Evolutionary conservation across 2,888 invertebrate species (phyloP).

Genomic region (Melinaea menophilus): DNA sequence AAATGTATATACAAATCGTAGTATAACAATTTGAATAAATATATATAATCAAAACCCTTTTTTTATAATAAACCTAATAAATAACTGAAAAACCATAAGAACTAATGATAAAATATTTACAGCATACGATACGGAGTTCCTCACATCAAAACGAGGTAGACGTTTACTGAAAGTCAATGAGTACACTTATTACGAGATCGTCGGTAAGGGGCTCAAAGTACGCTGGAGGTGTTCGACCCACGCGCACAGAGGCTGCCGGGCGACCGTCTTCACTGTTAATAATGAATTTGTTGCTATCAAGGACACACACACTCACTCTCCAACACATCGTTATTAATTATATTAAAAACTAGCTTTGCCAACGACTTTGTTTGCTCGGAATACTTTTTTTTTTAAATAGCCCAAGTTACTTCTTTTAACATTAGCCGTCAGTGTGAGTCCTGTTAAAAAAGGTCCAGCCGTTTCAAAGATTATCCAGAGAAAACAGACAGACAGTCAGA

Average conservation of each 20-base stretch:
- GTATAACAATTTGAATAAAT: too few relatives aligned
- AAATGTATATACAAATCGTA: too few relatives aligned
- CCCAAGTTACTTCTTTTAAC: too few relatives aligned
- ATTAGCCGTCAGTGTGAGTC: too few relatives aligned
- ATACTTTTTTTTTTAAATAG: too few relatives aligned
- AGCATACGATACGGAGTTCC: slow-evolving; percentile 28
- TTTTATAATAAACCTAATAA: slow-evolving; percentile 30
- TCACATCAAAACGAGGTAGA: slow-evolving; percentile 33
- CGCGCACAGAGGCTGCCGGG: slow-evolving; percentile 40
- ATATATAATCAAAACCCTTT: too few relatives aligned
- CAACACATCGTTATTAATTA: not conserved
- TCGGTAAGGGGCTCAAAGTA: slow-evolving; percentile 8
- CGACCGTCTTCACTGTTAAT: slow-evolving; percentile 37
- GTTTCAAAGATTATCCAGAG: too few relatives aligned
- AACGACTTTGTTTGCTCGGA: too few relatives aligned
- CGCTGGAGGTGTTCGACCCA: slow-evolving; percentile 34
- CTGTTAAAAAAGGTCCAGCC: too few relatives aligned
- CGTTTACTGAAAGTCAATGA: slow-evolving; percentile 31
- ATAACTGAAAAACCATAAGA: not conserved
- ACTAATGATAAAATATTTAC: slow-evolving; percentile 14
- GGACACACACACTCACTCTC: slow-evolving; percentile 25
- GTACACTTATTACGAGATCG: slow-evolving; percentile 35
- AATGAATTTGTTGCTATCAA: slow-evolving; percentile 22
- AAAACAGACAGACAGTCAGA: too few relatives aligned
- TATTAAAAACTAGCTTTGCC: too few relatives aligned